A percentile compares a stretch with the other conserved stretches of the same genome.
phyloP scores from a whole-genome alignment of 92 coral and sea anemone species.

The Epizoanthus scotinus region DNA sequence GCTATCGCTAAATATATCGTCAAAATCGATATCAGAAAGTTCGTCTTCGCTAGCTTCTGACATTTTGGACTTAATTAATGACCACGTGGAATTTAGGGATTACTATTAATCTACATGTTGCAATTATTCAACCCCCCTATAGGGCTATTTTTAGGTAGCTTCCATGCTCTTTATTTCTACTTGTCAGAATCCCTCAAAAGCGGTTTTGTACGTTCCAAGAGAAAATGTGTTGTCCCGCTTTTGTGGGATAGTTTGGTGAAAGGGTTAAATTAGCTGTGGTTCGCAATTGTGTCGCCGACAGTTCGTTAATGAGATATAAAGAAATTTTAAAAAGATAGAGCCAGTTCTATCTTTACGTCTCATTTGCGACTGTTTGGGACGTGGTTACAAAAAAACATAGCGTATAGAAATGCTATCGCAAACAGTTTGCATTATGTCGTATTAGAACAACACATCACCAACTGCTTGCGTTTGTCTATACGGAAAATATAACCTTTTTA shows the following conservation, averaged over 20 bases:
- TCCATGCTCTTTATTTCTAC: constrained; percentile 5
- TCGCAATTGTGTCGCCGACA: too few species aligned
- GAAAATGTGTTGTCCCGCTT: neutral
- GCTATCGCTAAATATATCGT: constrained; percentile 37
- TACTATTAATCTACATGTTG: neutral
- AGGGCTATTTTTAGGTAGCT: constrained; percentile 7
- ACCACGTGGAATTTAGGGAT: constrained; percentile 13
- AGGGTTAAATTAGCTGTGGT: too few species aligned
- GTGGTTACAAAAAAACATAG: too few species aligned
- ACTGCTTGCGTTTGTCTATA: too few species aligned
- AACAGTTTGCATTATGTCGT: too few species aligned
- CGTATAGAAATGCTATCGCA: too few species aligned
- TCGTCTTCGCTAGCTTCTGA: constrained; percentile 17
- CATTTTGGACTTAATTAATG: neutral
- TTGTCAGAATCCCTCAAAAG: constrained; percentile 19
- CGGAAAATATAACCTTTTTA: too few species aligned
- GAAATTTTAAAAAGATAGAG: too few species aligned
- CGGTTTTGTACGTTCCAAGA: neutral
- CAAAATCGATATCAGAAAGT: constrained; percentile 41
- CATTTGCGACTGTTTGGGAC: too few species aligned
- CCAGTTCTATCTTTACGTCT: too few species aligned
- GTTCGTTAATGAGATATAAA: too few species aligned
- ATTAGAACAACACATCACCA: too few species aligned
- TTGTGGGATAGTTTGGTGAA: constrained; percentile 9
- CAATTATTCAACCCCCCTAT: constrained; percentile 23